Base-by-base conservation (phyloP, 2,797 vertebrate species). In the Rhabdophis nuchalis region DNA sequence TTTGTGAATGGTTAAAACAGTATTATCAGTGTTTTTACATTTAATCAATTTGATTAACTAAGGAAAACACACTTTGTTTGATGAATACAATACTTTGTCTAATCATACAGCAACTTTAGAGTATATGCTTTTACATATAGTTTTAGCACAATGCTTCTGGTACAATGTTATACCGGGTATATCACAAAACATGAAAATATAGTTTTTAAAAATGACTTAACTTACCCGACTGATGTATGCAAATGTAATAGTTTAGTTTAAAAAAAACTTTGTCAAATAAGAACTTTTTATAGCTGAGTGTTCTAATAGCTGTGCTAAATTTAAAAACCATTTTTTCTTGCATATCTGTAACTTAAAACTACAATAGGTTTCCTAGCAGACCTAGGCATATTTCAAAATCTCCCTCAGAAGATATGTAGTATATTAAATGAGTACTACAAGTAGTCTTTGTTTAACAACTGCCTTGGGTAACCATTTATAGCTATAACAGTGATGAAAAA, bases 271-370 rank as follows among this genome's bases (percentile, higher is more conserved):
- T 23, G 16, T 61, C 32, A 27, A 89, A 56, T 77, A 88, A 88
- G 41, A 50, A 7, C 9, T 68, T 5, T 56, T 54, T 82, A 57
- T 50, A 41, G 7, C 2, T 57, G 6, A 29, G 3, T 56, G 1
- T 54, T 10, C 1, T 1, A 57, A 27, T 90, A 53, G 36, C 36
- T 85, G 16, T 72, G 41, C 61, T 93, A 86, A 41, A 0, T 0
- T 8, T 0, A 0, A 89, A 58, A 57, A 52, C 16, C 0, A 11
- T 68, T 72, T 58, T 56, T 16, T 32, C n/a, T 11, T 29, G 13
- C 20, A 29, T 27, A 50, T 64, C 82, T 46, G 32, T 41, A 57
- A 85, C 11, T 29, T 57, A 13, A 13, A 36, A n/a, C 86, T 23
- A 56, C 32, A 86, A 89, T 7, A 85, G 58, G 29, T 93, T 94